Evolutionary conservation across 2,797 vertebrate genomes (phyloP), one percentile per base, ranked within the genome.

Genomic region (Pogoniulus pusillus): DNA sequence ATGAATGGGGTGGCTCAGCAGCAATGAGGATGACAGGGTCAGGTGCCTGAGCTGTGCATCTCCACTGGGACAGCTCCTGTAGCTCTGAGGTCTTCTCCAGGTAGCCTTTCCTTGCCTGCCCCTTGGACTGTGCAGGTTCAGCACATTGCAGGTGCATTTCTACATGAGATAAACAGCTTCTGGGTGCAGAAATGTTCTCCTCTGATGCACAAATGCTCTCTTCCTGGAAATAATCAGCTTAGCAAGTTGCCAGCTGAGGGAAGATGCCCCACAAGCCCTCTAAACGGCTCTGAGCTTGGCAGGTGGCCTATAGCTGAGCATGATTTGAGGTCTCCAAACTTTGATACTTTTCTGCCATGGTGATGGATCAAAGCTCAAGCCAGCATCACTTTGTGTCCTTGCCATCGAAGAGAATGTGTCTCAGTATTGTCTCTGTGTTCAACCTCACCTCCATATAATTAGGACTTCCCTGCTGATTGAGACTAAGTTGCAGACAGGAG

Each of bases 401-500:
- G 16, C 93, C 70, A 0, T 15, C 43, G 54, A 55, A 69, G 66
- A 87, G 78, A 63, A 9, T 17, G 3, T 34, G 27, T 68, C 47
- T 45, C 11, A 34, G 47, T 80, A 15, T 89, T 91, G 87, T 74
- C 87, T 70, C 83, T 74, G 13, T 58, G 7, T 49, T 45, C 85
- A 83, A 68, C 71, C 57, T 95, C 90, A 34, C 82, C 58, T 91
- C 94, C 96, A 26, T 82, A 58, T 43, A 54, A 41, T 65, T 83
- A 16, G 60, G 90, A 22, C 74, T 86, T 95, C 79, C 87, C 92
- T 93, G 71, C 77, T 94, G 92, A 80, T 84, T 92, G 86, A 91
- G 87, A 80, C 93, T 94, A 51, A 93, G 65, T 91, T 91, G 62
- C 93, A 80, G 88, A 84, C 68, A 4, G 43, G 84, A 90, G 92